Percentiles rank a stretch among this genome's conserved stretches.
Evolutionary conservation across 2,797 vertebrate species (phyloP).

Genomic region (Coluber constrictor): DNA sequence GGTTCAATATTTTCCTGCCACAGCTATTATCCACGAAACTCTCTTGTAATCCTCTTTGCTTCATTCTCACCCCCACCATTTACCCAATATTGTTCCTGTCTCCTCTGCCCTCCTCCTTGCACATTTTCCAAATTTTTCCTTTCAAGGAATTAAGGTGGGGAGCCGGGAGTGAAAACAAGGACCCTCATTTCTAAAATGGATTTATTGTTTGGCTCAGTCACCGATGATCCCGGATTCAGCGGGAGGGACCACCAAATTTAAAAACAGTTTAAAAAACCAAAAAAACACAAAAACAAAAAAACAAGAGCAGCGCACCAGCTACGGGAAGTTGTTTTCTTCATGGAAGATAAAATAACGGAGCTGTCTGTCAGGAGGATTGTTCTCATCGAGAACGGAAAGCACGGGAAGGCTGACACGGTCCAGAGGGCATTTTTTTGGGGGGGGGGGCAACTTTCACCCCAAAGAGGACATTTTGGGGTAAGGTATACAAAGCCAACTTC

Average conservation of each 20-base stretch:
- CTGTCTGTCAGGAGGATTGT: background rate
- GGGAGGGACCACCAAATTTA: background rate
- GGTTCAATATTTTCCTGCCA: too few relatives aligned
- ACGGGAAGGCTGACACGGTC: background rate
- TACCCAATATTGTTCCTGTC: background rate
- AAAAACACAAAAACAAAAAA: background rate
- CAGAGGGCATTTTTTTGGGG: background rate
- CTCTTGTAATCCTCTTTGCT: too few relatives aligned
- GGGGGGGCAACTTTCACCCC: background rate
- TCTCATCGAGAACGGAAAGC: constrained; percentile 19
- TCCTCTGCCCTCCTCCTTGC: rapidly evolving
- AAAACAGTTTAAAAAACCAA: background rate
- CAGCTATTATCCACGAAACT: too few relatives aligned
- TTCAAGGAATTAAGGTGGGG: background rate
- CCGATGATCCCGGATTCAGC: background rate
- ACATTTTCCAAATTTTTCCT: background rate
- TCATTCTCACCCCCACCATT: background rate
- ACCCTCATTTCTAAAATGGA: constrained; percentile 17
- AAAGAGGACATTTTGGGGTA: too few relatives aligned
- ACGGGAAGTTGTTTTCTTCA: constrained; percentile 52
- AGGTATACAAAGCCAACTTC: background rate
- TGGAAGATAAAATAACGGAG: constrained; percentile 48
- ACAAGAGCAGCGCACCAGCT: background rate
- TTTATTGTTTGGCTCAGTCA: constrained; percentile 53
- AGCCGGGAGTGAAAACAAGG: background rate